Percentiles rank a stretch among this genome's conserved stretches.
These are phyloP conservation scores for Dione vanillae DNA, from an alignment of 2,888 invertebrate genomes.

Conservation along the genomic window DNA sequence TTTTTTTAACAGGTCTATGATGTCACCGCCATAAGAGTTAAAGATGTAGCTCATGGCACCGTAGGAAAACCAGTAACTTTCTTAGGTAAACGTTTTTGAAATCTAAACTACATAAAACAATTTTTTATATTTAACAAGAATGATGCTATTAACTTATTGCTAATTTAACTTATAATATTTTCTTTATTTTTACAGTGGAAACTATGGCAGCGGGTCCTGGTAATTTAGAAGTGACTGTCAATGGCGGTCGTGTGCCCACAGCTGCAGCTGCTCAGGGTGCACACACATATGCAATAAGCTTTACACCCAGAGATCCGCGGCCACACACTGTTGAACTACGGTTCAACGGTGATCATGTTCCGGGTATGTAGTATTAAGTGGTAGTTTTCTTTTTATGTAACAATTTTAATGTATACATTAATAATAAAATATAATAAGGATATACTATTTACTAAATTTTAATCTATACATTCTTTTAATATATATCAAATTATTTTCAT, in stretches of 20 bases:
- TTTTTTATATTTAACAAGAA: background rate
- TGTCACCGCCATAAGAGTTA: conserved; percentile 96
- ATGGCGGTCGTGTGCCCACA: conserved; percentile 98
- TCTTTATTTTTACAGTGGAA: conserved; percentile 87
- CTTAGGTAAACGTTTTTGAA: conserved; percentile 84
- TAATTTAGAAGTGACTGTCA: conserved; percentile 98
- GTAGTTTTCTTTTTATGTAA: background rate
- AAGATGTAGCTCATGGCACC: conserved; percentile 93
- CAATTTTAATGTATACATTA: too few species aligned
- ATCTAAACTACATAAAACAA: background rate
- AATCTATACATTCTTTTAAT: too few species aligned
- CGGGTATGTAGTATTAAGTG: conserved; percentile 86
- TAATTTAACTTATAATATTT: too few species aligned
- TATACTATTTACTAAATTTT: too few species aligned
- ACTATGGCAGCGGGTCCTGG: conserved; percentile 99
- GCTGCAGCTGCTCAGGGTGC: conserved; percentile 98
- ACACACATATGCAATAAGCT: conserved; percentile 98
- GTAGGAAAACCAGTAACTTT: conserved; percentile 96
- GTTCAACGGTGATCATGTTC: conserved; percentile 98
- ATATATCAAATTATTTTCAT: too few species aligned
- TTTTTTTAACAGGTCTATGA: conserved; percentile 89
- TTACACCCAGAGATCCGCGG: conserved; percentile 96
- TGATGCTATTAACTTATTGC: too few species aligned
- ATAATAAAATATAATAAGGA: too few species aligned
- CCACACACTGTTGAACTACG: conserved; percentile 96